Base-by-base conservation (phyloP, 2,113 vertebrate genomes). In the Oreochromis spilurus region DNA sequence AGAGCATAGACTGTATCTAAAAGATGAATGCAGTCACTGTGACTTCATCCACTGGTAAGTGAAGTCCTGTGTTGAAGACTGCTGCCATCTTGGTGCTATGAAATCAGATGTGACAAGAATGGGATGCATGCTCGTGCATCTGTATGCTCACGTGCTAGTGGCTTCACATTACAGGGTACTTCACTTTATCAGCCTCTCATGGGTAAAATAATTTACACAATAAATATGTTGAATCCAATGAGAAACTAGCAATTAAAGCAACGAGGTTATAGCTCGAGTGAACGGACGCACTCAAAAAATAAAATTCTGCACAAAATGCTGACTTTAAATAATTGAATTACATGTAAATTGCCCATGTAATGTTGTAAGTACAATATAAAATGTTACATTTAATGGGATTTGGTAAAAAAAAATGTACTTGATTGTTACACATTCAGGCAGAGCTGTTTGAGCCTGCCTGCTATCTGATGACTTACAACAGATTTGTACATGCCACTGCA, bases 51-150 rank as follows among this genome's bases (percentile, higher is more conserved):
- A 45, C 24, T 45, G 0, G 67, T 26, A 48, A 48, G 21, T 72
- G 5, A 0, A 45, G 40, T 72, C 40, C 67, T 72, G 40, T 29
- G 21, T 0, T 75, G 40, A 45, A 29, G 40, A 17, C 40, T 43
- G 14, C 14, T 12, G 14, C 3, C 40, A 29, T 7, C 67, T 48
- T 7, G 40, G 70, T 75, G 40, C 40, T 48, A 75, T 29, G 67
- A 75, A 75, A 75, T 26, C 2, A 48, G 40, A 75, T 24, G 21
- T 45, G 38, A 72, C 40, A 26, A 45, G 36, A 24, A 70, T 40
- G n/a, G 7, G 40, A 65, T 1, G 31, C 6, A 65, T 38, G 60
- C 60, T 65, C 10, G 2, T 65, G 60, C 31, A 65, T 65, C 60
- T 75, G 40, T 24, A 75, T 1, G 9, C 40, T 75, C 38, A 70